These are phyloP conservation scores for Malurus elegans DNA, from an alignment of 2,113 vertebrate species.

Conservation along the genomic window DNA sequence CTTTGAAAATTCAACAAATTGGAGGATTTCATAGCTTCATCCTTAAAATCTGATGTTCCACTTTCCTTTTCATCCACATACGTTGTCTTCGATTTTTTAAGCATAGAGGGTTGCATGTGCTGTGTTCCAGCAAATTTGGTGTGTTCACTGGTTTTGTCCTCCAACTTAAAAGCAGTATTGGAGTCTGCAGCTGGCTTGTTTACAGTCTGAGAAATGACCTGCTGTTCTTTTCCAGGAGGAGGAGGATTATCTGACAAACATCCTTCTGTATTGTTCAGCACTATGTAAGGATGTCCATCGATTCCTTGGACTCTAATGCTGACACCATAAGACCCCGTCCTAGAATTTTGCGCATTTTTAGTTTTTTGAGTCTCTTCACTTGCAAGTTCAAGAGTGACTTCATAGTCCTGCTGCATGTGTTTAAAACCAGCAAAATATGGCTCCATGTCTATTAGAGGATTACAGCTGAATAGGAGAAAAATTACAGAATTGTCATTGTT, in stretches of 20 bases:
- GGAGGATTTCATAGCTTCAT: constrained; percentile 66
- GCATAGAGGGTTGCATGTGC: constrained; percentile 56
- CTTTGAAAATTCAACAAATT: constrained; percentile 87
- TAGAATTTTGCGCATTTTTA: constrained; percentile 69
- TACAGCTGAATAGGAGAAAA: constrained; percentile 30
- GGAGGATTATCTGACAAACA: constrained; percentile 68
- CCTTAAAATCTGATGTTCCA: constrained; percentile 59
- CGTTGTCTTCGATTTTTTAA: constrained; percentile 71
- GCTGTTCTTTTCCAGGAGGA: constrained; percentile 70
- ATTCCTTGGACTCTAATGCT: constrained; percentile 97
- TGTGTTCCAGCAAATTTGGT: constrained; percentile 72
- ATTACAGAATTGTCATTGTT: background rate
- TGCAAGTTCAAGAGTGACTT: constrained; percentile 55
- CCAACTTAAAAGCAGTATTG: constrained; percentile 69
- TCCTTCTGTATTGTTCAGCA: constrained; percentile 90
- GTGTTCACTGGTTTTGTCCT: constrained; percentile 39
- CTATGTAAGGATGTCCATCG: constrained; percentile 94
- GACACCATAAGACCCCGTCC: constrained; percentile 87
- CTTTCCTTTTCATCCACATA: constrained; percentile 68
- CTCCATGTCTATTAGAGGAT: constrained; percentile 80
- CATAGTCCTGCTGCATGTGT: constrained; percentile 75
- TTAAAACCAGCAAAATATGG: constrained; percentile 81
- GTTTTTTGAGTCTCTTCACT: constrained; percentile 57
- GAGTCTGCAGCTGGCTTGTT: constrained; percentile 70
- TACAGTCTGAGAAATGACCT: constrained; percentile 41